Conservation (phyloP, 2,888 invertebrate genomes). For the Camptogramma bilineatum region DNA sequence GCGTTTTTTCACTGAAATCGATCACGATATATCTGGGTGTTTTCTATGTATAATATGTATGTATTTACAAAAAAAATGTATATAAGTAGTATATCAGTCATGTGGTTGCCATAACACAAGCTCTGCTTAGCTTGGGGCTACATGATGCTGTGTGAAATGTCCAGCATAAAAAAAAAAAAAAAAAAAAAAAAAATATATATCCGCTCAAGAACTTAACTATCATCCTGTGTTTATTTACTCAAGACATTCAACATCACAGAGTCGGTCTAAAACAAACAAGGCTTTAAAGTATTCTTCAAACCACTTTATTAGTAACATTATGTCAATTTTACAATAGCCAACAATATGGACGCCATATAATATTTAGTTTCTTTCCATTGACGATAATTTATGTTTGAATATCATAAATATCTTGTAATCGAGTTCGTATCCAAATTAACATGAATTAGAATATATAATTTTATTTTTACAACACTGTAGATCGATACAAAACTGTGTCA, state of each 20-base stretch:
- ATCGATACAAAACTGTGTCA: constrained; percentile 19
- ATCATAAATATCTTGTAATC: constrained; percentile 19
- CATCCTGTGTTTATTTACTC: constrained; percentile 71
- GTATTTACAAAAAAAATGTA: no score
- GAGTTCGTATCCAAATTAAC: constrained; percentile 22
- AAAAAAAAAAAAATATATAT: no score
- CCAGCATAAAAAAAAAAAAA: no score
- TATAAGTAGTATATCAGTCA: no score
- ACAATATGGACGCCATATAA: constrained; percentile 16
- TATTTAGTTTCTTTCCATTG: constrained; percentile 14
- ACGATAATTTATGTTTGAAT: constrained; percentile 23
- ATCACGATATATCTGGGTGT: constrained; percentile 72
- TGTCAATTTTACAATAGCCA: constrained; percentile 10
- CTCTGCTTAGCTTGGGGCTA: no score
- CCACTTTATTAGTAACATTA: constrained; percentile 15
- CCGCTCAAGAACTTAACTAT: no score
- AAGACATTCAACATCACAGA: constrained; percentile 4
- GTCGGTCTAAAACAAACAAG: neutral
- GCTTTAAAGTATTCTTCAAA: constrained; percentile 7
- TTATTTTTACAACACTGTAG: constrained; percentile 11
- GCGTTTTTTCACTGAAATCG: constrained; percentile 81
- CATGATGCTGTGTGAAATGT: no score
- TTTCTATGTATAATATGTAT: no score
- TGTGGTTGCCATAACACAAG: no score
- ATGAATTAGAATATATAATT: constrained; percentile 29